A percentile compares a stretch with the other conserved stretches of the same genome.
Evolutionary conservation across 2,113 vertebrate species (phyloP).

Genomic region (Nipponia nippon): DNA sequence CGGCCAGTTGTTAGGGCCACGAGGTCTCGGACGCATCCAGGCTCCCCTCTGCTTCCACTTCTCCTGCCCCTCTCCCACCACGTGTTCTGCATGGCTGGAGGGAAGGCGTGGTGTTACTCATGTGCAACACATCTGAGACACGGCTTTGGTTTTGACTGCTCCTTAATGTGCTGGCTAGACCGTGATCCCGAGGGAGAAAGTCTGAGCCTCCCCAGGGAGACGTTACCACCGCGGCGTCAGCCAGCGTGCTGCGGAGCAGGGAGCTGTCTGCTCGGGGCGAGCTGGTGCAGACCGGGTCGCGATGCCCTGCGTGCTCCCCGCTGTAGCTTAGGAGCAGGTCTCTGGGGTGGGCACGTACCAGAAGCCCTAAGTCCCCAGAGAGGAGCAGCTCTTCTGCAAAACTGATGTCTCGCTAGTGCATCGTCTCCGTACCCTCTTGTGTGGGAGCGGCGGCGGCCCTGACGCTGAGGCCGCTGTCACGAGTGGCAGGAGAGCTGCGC

Average conservation of each 20-base stretch:
- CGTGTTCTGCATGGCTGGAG: background rate
- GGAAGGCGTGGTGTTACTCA: background rate
- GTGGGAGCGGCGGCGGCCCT: background rate
- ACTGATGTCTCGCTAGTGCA: rapidly evolving
- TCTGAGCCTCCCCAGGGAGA: background rate
- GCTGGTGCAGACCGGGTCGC: background rate
- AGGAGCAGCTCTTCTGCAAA: background rate
- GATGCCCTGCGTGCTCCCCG: background rate
- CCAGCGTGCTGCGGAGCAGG: background rate
- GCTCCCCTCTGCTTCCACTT: background rate
- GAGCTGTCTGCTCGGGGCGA: rapidly evolving
- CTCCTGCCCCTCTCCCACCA: background rate
- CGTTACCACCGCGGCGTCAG: rapidly evolving
- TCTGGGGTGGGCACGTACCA: background rate
- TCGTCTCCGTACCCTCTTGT: rapidly evolving
- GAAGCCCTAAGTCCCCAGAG: background rate
- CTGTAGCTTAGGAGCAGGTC: background rate
- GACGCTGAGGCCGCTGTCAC: background rate
- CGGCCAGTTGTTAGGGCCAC: background rate
- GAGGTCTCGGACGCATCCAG: background rate
- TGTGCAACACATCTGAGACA: background rate
- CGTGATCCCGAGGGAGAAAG: background rate
- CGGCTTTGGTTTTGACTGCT: background rate
- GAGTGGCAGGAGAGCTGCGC: background rate
- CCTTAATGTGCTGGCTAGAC: background rate